Percentiles rank a stretch among this genome's conserved stretches.
These are phyloP conservation scores for Thymallus thymallus DNA, from an alignment of 2,113 vertebrate genomes.

Conservation along the genomic window DNA sequence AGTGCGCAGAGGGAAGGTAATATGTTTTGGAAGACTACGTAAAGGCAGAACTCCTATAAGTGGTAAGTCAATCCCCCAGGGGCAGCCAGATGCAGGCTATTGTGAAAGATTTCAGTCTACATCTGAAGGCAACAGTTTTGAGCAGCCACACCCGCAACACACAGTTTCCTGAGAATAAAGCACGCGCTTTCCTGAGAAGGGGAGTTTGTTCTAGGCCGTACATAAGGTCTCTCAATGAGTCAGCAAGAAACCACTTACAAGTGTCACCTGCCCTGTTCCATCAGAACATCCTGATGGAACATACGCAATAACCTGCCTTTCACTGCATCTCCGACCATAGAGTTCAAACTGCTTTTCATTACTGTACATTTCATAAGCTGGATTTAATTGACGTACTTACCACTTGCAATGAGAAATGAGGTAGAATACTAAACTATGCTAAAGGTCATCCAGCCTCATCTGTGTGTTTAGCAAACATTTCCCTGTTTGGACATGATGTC, in stretches of 20 bases:
- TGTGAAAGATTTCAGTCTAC: constrained; percentile 32
- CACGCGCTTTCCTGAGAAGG: constrained; percentile 25
- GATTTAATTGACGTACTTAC: too few species aligned
- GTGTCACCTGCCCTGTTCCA: background rate
- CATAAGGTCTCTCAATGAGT: background rate
- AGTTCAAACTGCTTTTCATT: background rate
- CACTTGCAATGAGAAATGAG: background rate
- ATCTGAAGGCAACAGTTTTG: background rate
- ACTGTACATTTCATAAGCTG: background rate
- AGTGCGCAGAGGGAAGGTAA: background rate
- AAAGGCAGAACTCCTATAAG: constrained; percentile 1
- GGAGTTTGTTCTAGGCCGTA: background rate
- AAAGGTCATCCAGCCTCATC: background rate
- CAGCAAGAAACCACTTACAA: background rate
- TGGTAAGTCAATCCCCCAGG: constrained; percentile 6
- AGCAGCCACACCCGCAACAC: constrained; percentile 27
- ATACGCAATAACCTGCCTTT: background rate
- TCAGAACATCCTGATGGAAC: background rate
- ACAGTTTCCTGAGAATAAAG: constrained; percentile 22
- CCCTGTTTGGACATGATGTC: constrained; percentile 13
- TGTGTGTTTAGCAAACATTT: background rate
- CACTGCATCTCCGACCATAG: background rate
- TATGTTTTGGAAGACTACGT: constrained; percentile 10
- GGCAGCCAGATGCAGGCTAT: constrained; percentile 31
- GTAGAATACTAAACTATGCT: background rate